Evolutionary conservation across 2,888 invertebrate species (phyloP).

Genomic region (Aphrophora alni): DNA sequence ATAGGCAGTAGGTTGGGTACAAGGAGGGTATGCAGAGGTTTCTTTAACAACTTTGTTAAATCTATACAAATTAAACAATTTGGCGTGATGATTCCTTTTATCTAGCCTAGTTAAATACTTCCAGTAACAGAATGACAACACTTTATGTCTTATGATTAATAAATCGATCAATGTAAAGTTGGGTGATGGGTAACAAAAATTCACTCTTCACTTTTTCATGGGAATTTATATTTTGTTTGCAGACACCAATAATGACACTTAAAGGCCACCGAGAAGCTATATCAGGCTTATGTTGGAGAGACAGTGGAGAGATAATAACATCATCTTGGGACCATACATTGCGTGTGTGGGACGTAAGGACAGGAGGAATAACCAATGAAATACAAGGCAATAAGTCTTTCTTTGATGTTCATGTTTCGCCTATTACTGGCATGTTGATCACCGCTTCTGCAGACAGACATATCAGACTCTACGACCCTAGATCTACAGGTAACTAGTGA

Average conservation of each 20-base stretch:
- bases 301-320: constrained; percentile 77
- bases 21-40: no score
- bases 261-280: constrained; percentile 94
- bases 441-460: constrained; percentile 92
- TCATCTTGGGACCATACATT: constrained; percentile 96
- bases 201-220: no score
- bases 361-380: constrained; percentile 82
- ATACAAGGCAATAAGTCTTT: constrained; percentile 89
- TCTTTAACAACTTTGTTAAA: no score
- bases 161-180: no score
- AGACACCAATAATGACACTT: constrained; percentile 85
- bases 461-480: constrained; percentile 89
- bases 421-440: constrained; percentile 73
- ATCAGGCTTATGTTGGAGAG: constrained; percentile 81
- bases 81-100: no score
- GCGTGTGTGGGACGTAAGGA: constrained; percentile 90
- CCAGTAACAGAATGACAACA: no score
- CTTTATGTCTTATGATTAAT: no score
- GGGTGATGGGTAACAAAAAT: no score
- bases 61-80: no score
- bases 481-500: constrained; percentile 73
- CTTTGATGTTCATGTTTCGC: constrained; percentile 85
- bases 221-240: no score
- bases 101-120: no score
- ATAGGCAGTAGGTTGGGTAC: no score